Conservation (phyloP, 2,888 invertebrate species). For the Nephrotoma guestfalica region DNA sequence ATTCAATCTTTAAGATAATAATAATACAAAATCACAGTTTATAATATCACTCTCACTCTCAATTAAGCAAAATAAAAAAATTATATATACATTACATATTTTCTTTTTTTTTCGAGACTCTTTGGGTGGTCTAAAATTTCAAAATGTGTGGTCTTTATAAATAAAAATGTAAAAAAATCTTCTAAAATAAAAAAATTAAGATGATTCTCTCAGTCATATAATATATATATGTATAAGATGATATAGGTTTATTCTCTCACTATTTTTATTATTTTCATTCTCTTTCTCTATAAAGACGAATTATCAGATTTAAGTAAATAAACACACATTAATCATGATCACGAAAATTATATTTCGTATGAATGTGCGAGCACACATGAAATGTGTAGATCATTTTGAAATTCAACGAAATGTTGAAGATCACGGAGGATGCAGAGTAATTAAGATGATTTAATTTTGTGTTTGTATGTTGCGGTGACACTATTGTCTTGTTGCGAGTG, state of each 20-base stretch:
- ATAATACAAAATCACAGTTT: background rate
- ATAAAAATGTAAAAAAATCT: conserved; percentile 17
- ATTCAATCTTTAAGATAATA: background rate
- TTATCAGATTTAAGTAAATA: background rate
- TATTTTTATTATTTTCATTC: background rate
- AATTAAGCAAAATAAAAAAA: background rate
- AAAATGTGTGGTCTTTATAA: conserved; percentile 35
- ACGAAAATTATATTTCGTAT: background rate
- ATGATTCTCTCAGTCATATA: background rate
- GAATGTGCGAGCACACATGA: background rate
- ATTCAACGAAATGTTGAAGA: background rate
- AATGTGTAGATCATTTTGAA: background rate
- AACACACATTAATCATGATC: background rate
- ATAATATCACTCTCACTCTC: conserved; percentile 1
- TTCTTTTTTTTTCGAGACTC: conserved; percentile 8
- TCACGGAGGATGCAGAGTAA: background rate
- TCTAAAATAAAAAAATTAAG: background rate
- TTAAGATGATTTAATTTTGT: background rate
- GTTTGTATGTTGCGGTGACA: background rate
- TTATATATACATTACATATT: background rate
- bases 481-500: background rate
- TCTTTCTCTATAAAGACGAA: background rate
- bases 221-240: too few species aligned
- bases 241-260: background rate
- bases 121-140: conserved; percentile 31